Evolutionary conservation across 2,797 vertebrate genomes (phyloP).

Genomic region (Mormyrops boulengeri): DNA sequence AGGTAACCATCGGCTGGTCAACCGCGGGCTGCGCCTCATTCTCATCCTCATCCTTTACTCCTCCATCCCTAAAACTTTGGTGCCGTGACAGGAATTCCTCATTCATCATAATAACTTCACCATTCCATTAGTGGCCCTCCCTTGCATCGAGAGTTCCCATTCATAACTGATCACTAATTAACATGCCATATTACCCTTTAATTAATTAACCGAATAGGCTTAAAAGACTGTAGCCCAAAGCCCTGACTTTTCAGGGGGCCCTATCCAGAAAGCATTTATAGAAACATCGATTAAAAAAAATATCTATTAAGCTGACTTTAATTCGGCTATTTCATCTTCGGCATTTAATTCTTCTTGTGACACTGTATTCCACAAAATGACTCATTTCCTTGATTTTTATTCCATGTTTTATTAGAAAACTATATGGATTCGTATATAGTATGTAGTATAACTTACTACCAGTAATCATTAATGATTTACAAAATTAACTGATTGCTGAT

Average conservation of each 20-base stretch:
- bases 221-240: background rate
- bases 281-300: background rate
- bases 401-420: background rate
- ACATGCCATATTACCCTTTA: background rate
- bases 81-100: background rate
- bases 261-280: background rate
- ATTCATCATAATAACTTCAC: conserved; percentile 4
- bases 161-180: conserved; percentile 16
- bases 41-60: background rate
- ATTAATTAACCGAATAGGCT: background rate
- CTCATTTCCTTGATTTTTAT: background rate
- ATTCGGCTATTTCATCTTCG: background rate
- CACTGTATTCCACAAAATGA: background rate
- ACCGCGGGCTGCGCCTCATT: background rate
- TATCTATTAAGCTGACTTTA: background rate
- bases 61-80: background rate
- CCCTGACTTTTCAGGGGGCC: background rate
- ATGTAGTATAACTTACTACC: background rate
- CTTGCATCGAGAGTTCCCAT: background rate
- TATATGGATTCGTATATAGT: background rate
- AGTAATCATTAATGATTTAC: background rate
- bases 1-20: conserved; percentile 60
- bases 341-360: background rate
- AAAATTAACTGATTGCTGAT: background rate
- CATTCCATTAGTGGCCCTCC: background rate